These are phyloP conservation scores for Babylonia areolata DNA, from an alignment of 1,140 invertebrate species.

Conservation along the genomic window DNA sequence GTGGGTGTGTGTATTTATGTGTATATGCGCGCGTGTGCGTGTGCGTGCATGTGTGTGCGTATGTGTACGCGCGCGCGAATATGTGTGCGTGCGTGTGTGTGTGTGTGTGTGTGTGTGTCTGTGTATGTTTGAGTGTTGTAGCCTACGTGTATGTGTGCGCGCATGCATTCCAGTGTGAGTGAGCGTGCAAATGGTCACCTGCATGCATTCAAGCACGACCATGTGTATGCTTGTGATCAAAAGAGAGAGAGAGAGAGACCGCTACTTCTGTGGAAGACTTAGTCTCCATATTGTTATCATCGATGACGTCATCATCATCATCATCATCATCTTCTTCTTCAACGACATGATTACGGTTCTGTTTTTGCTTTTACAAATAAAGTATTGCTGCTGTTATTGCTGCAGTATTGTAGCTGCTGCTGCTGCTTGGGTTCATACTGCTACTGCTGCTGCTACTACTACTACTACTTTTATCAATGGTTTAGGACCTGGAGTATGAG, in stretches of 20 bases:
- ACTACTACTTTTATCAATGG: too few relatives aligned
- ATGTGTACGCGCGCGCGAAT: not conserved
- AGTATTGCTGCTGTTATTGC: too few relatives aligned
- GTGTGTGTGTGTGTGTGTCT: constrained; percentile 4
- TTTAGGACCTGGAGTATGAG: constrained; percentile 39
- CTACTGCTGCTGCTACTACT: too few relatives aligned
- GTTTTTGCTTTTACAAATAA: too few relatives aligned
- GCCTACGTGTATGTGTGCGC: not conserved
- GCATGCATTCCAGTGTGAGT: not conserved
- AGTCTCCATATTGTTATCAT: too few relatives aligned
- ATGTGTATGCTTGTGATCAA: constrained; percentile 3
- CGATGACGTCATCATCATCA: too few relatives aligned
- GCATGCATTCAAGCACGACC: not conserved
- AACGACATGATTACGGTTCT: too few relatives aligned
- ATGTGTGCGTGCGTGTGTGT: not conserved
- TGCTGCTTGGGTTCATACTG: too few relatives aligned
- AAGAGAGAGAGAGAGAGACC: not conserved
- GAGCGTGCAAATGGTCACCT: not conserved
- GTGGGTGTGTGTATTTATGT: not conserved
- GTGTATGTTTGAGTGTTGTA: constrained; percentile 8
- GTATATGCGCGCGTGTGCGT: not conserved
- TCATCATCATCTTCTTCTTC: too few relatives aligned
- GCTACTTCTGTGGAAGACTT: not conserved
- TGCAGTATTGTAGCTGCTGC: too few relatives aligned
- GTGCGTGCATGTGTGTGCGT: not conserved